These are phyloP conservation scores for Bugula neritina DNA, from an alignment of 2,888 invertebrate species.

Conservation along the genomic window DNA sequence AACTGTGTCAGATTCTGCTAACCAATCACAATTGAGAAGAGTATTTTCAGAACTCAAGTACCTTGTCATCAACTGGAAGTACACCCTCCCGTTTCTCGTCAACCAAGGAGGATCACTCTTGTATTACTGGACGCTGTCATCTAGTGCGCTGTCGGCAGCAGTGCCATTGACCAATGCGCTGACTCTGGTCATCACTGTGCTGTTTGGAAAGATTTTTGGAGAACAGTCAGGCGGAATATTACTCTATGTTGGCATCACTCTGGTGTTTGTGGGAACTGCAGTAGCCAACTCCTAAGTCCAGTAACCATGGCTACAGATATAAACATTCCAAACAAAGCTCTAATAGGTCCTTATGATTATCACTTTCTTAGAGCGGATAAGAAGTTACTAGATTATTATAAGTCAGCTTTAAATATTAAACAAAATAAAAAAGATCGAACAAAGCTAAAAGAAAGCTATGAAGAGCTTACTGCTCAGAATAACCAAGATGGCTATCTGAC, in stretches of 20 bases:
- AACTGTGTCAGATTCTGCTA: background rate
- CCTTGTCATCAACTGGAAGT: slow-evolving; percentile 16
- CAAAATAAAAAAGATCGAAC: background rate
- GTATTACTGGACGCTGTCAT: slow-evolving; percentile 20
- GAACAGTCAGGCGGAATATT: background rate
- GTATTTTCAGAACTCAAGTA: background rate
- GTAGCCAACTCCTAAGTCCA: background rate
- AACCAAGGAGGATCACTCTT: slow-evolving; percentile 23
- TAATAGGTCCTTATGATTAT: background rate
- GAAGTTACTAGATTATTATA: background rate
- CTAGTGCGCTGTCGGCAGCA: background rate
- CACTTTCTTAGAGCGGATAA: background rate
- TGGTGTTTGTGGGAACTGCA: background rate
- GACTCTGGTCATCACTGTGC: slow-evolving; percentile 25
- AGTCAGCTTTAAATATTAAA: background rate
- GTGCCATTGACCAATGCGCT: slow-evolving; percentile 23
- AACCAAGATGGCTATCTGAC: background rate
- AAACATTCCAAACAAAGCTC: no score
- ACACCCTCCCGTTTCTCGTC: slow-evolving; percentile 20
- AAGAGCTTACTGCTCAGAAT: background rate
- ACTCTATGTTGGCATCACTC: background rate
- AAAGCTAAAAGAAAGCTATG: background rate
- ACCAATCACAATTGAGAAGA: background rate
- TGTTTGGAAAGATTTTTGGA: slow-evolving; percentile 17
- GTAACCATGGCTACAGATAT: no score